Percentiles rank a stretch among this genome's conserved stretches.
Evolutionary conservation across 2,797 vertebrate species (phyloP).

Genomic region (Sphenopsis melanotis): DNA sequence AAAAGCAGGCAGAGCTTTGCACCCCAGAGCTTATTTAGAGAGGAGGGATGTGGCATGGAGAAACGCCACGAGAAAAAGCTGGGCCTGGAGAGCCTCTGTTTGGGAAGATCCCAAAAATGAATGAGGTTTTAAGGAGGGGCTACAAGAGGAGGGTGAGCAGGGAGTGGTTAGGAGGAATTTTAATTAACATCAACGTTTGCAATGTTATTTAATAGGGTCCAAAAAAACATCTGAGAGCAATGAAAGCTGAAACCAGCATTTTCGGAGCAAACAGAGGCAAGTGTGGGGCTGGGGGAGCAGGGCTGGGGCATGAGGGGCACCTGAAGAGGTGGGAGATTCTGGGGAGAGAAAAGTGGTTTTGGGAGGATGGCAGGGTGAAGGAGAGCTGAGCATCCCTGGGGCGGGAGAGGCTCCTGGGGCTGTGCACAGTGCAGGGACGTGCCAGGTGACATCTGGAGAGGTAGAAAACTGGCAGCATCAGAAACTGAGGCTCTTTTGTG

Average conservation of each 20-base stretch:
- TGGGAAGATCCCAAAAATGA: constrained; percentile 28
- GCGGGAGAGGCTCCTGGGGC: neutral
- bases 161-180: constrained; percentile 45
- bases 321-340: neutral
- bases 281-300: neutral
- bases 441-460: neutral
- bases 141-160: neutral
- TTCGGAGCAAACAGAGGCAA: neutral
- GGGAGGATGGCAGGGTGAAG: neutral
- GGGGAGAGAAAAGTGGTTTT: neutral
- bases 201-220: neutral
- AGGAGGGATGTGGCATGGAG: neutral
- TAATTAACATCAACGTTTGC: constrained; percentile 27
- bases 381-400: neutral
- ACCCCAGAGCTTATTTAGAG: neutral
- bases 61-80: neutral
- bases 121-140: constrained; percentile 42
- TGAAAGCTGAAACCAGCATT: neutral
- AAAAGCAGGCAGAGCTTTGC: neutral
- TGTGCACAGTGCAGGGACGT: rapidly evolving
- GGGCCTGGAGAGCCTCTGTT: neutral
- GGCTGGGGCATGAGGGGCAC: neutral
- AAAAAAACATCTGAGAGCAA: constrained; percentile 17
- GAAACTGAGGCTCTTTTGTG: rapidly evolving
- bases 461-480: neutral